Evolutionary conservation across 2,113 vertebrate genomes (phyloP).

Genomic region (Ageneiosus marmoratus): DNA sequence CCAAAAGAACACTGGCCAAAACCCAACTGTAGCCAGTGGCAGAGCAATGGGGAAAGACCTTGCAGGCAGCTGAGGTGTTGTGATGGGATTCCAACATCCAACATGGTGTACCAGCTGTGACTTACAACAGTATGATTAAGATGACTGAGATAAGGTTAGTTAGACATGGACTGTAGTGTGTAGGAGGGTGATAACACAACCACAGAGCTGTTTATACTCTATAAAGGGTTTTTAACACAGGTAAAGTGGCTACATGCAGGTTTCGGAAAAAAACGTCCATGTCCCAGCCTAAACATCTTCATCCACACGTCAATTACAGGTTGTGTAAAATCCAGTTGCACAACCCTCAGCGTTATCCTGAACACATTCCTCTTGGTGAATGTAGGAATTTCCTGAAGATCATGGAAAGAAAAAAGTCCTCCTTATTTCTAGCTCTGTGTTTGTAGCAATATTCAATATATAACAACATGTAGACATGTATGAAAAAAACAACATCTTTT

Average conservation of each 20-base stretch:
- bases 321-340: neutral
- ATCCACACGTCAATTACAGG: neutral
- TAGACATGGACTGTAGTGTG: neutral
- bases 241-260: neutral
- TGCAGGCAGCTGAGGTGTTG: constrained; percentile 4
- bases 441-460: neutral
- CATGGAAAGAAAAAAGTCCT: neutral
- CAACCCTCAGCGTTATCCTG: neutral
- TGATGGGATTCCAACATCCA: neutral
- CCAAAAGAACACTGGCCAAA: constrained; percentile 6
- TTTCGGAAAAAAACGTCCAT: neutral
- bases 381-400: neutral
- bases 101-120: neutral
- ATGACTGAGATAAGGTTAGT: neutral
- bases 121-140: neutral
- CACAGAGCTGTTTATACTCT: neutral
- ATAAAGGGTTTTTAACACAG: neutral
- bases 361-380: neutral
- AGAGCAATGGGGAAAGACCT: neutral
- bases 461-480: neutral
- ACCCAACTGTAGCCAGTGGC: neutral
- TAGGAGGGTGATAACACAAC: neutral
- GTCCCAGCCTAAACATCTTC: neutral
- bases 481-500: neutral
- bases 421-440: neutral